Conservation (phyloP, 1,140 invertebrate genomes). For the Mesaphorura yosii region DNA sequence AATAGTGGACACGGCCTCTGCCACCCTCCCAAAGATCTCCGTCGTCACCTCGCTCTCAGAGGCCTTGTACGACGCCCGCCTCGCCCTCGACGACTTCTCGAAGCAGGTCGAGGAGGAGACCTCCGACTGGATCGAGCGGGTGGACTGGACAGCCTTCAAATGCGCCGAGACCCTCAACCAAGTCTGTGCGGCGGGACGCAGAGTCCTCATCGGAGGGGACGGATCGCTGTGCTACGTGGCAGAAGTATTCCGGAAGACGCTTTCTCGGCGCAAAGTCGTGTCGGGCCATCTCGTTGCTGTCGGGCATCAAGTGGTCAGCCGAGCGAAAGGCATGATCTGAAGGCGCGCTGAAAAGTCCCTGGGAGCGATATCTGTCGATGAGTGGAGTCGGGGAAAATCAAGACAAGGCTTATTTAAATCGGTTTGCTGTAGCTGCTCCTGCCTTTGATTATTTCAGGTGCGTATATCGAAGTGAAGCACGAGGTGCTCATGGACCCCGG, state of each 20-base stretch:
- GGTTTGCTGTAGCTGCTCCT: too few species aligned
- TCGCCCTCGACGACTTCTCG: constrained; percentile 24
- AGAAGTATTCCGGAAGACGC: constrained; percentile 17
- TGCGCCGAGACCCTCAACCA: constrained; percentile 12
- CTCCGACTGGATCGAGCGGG: constrained; percentile 19
- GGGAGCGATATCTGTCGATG: constrained; percentile 16
- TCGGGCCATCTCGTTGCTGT: constrained; percentile 15
- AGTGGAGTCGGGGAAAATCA: constrained; percentile 24
- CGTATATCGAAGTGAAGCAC: constrained; percentile 23
- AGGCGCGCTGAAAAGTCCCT: constrained; percentile 6
- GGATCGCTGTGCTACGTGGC: constrained; percentile 24
- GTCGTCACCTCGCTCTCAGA: constrained; percentile 4
- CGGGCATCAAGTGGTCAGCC: constrained; percentile 20
- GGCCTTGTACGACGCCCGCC: constrained; percentile 13
- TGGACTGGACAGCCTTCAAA: constrained; percentile 9
- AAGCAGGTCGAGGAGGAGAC: constrained; percentile 7
- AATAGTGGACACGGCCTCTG: constrained; percentile 22
- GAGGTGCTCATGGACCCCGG: constrained; percentile 4
- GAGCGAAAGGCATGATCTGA: constrained; percentile 21
- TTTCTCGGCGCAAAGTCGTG: constrained; percentile 9
- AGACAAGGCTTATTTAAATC: too few species aligned
- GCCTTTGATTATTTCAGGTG: too few species aligned
- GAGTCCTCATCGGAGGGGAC: constrained; percentile 22
- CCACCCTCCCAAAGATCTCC: constrained; percentile 13
- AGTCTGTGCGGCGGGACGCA: neutral